Evolutionary conservation across 1,140 invertebrate genomes (phyloP).

Genomic region (Panulirus ornatus): DNA sequence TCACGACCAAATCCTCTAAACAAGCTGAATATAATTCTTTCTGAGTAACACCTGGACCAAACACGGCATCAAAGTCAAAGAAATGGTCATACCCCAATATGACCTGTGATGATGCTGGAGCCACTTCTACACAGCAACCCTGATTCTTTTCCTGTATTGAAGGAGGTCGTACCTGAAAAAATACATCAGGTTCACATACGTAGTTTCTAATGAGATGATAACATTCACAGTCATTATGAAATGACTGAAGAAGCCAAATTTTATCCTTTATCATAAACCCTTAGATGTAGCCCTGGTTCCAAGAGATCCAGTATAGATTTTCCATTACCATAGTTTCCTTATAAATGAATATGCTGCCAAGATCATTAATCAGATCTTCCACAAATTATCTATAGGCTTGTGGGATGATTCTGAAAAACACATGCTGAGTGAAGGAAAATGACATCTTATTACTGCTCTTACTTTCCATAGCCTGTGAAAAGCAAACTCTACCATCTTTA

Average conservation of each 20-base stretch:
- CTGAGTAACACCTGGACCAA: constrained; percentile 69
- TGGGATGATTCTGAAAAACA: too few relatives aligned
- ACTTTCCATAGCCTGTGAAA: too few relatives aligned
- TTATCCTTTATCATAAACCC: background rate
- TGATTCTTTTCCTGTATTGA: constrained; percentile 28
- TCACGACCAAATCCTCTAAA: constrained; percentile 66
- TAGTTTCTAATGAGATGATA: background rate
- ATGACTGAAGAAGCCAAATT: background rate
- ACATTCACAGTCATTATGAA: background rate
- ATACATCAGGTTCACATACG: background rate
- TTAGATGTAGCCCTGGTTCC: background rate
- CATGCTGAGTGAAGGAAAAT: too few relatives aligned
- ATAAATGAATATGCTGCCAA: too few relatives aligned
- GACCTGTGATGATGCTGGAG: constrained; percentile 71
- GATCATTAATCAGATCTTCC: background rate
- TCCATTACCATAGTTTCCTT: background rate
- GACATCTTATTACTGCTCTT: too few relatives aligned
- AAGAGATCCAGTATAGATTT: background rate
- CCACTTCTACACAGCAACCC: constrained; percentile 61
- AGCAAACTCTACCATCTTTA: too few relatives aligned
- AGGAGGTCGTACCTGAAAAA: constrained; percentile 47
- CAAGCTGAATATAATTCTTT: constrained; percentile 70
- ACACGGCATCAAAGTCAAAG: constrained; percentile 74
- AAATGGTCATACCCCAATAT: constrained; percentile 74
- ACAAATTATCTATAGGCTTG: too few relatives aligned